Conservation (phyloP, 1,140 invertebrate genomes). For the Oppia nitens region DNA sequence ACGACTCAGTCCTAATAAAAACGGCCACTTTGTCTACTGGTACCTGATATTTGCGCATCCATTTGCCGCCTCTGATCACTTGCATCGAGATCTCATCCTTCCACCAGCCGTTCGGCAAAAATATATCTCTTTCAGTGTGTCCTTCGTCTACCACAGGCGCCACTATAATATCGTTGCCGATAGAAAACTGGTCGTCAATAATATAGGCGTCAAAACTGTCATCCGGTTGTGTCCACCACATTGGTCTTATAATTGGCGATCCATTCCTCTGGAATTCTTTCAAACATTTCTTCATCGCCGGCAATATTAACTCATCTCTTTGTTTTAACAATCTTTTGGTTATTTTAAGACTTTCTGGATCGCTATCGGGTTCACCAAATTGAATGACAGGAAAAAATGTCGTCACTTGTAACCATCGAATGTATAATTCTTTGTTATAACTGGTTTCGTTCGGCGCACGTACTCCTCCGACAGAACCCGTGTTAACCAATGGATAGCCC, state of each 20-base stretch:
- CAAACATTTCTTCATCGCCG: slow-evolving; percentile 31
- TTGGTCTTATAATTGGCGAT: slow-evolving; percentile 59
- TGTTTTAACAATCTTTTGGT: slow-evolving; percentile 55
- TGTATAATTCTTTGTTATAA: slow-evolving; percentile 61
- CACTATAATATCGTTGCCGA: slow-evolving; percentile 77
- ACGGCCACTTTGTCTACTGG: slow-evolving; percentile 59
- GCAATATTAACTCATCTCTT: slow-evolving; percentile 21
- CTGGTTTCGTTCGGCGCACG: not conserved
- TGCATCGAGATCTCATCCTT: slow-evolving; percentile 70
- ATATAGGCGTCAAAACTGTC: slow-evolving; percentile 57
- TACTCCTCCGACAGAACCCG: slow-evolving; percentile 75
- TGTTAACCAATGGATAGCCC: slow-evolving; percentile 79
- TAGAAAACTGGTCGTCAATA: slow-evolving; percentile 69
- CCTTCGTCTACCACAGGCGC: slow-evolving; percentile 63
- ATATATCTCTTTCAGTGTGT: slow-evolving; percentile 48
- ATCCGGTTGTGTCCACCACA: slow-evolving; percentile 76
- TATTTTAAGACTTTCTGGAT: slow-evolving; percentile 50
- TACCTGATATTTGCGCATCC: slow-evolving; percentile 70
- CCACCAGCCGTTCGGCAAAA: slow-evolving; percentile 72
- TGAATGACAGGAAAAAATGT: slow-evolving; percentile 80
- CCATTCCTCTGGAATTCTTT: slow-evolving; percentile 51
- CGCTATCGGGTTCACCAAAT: slow-evolving; percentile 68
- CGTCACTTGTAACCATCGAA: slow-evolving; percentile 84
- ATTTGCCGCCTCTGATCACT: slow-evolving; percentile 61
- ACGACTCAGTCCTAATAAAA: slow-evolving; percentile 35